phyloP scores from a whole-genome alignment of 1,140 invertebrate species.

The Pentalonia nigronervosa region DNA sequence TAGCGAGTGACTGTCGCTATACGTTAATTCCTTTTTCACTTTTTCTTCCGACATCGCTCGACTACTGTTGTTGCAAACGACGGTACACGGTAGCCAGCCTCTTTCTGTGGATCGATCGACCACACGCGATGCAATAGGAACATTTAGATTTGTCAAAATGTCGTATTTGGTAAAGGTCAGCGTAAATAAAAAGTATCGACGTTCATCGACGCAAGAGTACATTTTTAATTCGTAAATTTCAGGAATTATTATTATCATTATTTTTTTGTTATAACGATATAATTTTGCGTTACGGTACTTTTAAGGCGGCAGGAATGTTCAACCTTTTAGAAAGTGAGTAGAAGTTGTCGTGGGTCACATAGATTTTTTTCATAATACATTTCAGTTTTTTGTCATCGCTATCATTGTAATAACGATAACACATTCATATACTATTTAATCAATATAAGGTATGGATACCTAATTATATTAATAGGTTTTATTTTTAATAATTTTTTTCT shows the following conservation, averaged over 20 bases:
- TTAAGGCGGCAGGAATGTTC: too few relatives aligned
- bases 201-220: background rate
- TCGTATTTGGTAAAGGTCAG: background rate
- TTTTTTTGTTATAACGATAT: too few relatives aligned
- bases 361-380: too few relatives aligned
- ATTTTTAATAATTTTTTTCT: too few relatives aligned
- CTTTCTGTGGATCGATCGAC: background rate
- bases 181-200: background rate
- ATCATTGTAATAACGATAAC: too few relatives aligned
- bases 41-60: background rate
- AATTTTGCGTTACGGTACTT: too few relatives aligned
- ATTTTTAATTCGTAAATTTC: background rate
- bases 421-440: too few relatives aligned
- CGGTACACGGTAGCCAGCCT: background rate
- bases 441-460: too few relatives aligned
- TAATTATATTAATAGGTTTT: too few relatives aligned
- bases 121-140: background rate
- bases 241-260: background rate
- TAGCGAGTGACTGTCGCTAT: background rate
- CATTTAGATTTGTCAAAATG: background rate
- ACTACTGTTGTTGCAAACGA: background rate
- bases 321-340: too few relatives aligned
- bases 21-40: constrained; percentile 15
- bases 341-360: too few relatives aligned
- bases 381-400: too few relatives aligned